Evolutionary conservation across 2,797 vertebrate species (phyloP), one percentile per base, ranked within the genome.

Genomic region (Gallinago nigripennis): DNA sequence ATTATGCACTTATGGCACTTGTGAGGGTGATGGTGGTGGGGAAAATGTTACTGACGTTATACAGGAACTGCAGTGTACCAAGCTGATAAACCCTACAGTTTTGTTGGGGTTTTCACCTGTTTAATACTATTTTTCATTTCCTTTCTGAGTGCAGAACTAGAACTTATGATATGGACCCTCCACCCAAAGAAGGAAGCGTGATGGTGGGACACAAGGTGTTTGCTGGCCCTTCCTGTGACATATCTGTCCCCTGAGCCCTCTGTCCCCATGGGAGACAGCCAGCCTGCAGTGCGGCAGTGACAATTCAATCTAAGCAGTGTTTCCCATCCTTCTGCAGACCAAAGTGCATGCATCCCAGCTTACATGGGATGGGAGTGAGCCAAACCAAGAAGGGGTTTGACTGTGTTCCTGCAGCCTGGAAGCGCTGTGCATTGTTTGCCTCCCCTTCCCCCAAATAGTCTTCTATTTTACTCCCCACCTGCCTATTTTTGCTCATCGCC

Each of bases 1-100:
- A 33, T 92, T 79, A 82, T 9, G 51, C 56, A 71, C 91, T 95
- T 82, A 20, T 30, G 56, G 79, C 83, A 90, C 77, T 90, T 77
- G 71, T 56, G 77, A 91, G 82, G 35, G n/a, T 65, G 58, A 60
- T 50, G 78, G 37, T 73, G 76, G 57, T 64, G 64, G 39, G 50
- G 61, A 48, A 77, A 61, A 68, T 15, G 12, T 69, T 91, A 9
- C 79, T 76, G 91, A 43, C 75, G 27, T 61, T 12, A 24, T 27
- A n/a, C 31, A 31, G 45, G 51, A 86, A 16, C 12, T 70, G 21
- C 69, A 64, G 18, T 2, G 24, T 13, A 39, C 60, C 18, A 10
- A 53, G 23, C 48, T 64, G 33, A 82, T 73, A 50, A 73, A 72
- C 54, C 6, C 50, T 24, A 35, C 8, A 0, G 33, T 27, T 50